Evolutionary conservation across 2,113 vertebrate genomes (phyloP).

Genomic region (Pollimyrus isidori): DNA sequence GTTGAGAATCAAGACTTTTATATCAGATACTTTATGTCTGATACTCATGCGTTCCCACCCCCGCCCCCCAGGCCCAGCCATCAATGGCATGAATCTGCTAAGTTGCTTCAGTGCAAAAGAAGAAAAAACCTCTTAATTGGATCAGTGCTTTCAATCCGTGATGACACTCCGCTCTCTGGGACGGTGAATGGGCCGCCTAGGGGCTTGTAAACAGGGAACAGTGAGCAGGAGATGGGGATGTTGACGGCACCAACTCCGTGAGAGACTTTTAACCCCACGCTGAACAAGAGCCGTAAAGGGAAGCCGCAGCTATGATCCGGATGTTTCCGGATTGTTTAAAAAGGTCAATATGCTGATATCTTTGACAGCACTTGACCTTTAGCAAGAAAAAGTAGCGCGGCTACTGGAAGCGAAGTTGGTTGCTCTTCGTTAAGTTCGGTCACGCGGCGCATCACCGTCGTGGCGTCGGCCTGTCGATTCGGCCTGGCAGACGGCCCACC

Average conservation of each 20-base stretch:
- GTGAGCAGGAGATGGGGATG: slow-evolving; percentile 39
- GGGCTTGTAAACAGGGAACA: slow-evolving; percentile 49
- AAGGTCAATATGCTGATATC: slow-evolving; percentile 68
- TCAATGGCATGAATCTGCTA: background rate
- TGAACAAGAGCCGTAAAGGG: slow-evolving; percentile 40
- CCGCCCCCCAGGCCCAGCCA: background rate
- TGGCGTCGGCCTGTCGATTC: background rate
- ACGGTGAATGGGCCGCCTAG: background rate
- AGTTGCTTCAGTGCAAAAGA: background rate
- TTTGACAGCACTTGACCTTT: slow-evolving; percentile 67
- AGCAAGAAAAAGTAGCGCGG: slow-evolving; percentile 43
- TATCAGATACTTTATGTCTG: background rate
- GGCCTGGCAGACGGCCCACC: background rate
- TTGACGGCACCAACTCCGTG: background rate
- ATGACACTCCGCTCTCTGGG: background rate
- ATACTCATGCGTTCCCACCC: background rate
- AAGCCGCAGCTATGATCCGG: slow-evolving; percentile 47
- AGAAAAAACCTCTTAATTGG: background rate
- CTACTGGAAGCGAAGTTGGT: slow-evolving; percentile 54
- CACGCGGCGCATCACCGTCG: slow-evolving; percentile 36
- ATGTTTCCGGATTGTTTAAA: slow-evolving; percentile 52
- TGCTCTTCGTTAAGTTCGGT: slow-evolving; percentile 36
- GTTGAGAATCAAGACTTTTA: background rate
- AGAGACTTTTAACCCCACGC: slow-evolving; percentile 64
- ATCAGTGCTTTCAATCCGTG: background rate